phyloP scores from a whole-genome alignment of 2,888 invertebrate species.

The Plebejus anna region DNA sequence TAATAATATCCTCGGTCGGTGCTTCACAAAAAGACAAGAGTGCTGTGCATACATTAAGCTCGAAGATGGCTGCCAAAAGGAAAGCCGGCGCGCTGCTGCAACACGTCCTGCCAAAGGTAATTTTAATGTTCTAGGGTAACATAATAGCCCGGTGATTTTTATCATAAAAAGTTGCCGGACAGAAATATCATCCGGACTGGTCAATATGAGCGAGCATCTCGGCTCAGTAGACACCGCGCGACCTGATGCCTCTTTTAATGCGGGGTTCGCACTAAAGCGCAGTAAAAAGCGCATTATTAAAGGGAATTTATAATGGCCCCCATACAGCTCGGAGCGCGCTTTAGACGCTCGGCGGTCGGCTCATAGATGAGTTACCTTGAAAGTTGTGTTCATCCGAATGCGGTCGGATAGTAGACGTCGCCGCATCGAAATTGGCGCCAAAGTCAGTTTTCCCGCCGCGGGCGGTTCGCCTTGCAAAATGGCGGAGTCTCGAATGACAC shows the following conservation, averaged over 20 bases:
- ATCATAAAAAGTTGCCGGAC: constrained; percentile 25
- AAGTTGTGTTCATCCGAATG: constrained; percentile 44
- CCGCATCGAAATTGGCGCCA: constrained; percentile 74
- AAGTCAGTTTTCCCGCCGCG: constrained; percentile 75
- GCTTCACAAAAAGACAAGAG: constrained; percentile 58
- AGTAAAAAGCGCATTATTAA: constrained; percentile 72
- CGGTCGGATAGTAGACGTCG: constrained; percentile 53
- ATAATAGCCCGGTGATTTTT: constrained; percentile 11
- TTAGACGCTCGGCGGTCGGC: constrained; percentile 33
- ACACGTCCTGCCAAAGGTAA: constrained; percentile 81
- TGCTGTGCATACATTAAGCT: constrained; percentile 60
- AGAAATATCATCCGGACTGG: constrained; percentile 34
- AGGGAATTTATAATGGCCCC: constrained; percentile 68
- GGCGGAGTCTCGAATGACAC: constrained; percentile 75
- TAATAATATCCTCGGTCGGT: constrained; percentile 53
- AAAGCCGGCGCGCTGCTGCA: constrained; percentile 87
- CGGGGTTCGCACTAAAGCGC: constrained; percentile 54
- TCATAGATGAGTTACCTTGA: constrained; percentile 34
- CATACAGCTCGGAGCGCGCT: constrained; percentile 34
- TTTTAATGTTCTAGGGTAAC: constrained; percentile 43
- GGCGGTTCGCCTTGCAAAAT: constrained; percentile 77
- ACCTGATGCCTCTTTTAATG: constrained; percentile 41
- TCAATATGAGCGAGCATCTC: constrained; percentile 35
- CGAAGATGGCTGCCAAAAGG: constrained; percentile 85
- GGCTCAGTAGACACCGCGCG: constrained; percentile 14